Base-by-base conservation (phyloP, 2,113 vertebrate species). In the Nothocercus julius region DNA sequence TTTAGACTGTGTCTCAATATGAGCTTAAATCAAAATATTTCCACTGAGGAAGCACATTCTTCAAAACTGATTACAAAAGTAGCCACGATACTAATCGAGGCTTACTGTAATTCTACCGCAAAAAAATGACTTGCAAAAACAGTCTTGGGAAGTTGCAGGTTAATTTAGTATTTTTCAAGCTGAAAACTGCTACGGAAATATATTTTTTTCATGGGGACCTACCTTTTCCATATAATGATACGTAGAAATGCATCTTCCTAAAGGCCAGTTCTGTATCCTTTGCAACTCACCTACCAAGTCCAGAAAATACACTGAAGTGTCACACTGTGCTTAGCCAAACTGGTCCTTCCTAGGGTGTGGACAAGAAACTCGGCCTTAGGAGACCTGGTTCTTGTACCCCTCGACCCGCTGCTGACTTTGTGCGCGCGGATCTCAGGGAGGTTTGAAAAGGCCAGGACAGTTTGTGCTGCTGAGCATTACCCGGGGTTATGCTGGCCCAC, bases 21-120 rank as follows among this genome's bases (percentile, higher is more conserved):
- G 89, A 93, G 56, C 72, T 72, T 95, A 95, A 96, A 97, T 97
- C 83, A 93, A 96, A 95, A 78, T 80, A 94, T 83, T 93, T 89
- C 45, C 72, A 83, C 64, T 79, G 54, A 95, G 70, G 61, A 72
- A 92, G 59, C 49, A 91, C 75, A 89, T 95, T 89, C 59, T 82
- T 95, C 82, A 91, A 87, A 94, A 87, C 77, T 95, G 94, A 87
- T 89, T 87, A 66, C 67, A 91, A 42, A 78, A 87, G 67, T 92
- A 91, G 92, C 89, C 67, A 76, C 44, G 44, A 18, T 53, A 79
- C 78, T 93, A 91, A 94, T 79, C 81, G 58, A 95, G 19, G 45
- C 36, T 96, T 70, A 62, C 51, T 81, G 34, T 85, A 73, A 73
- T 89, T 91, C 91, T 87, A 77, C 21, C 28, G 63, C 49, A 66